Evolutionary conservation across 2,113 vertebrate genomes (phyloP), one percentile per base, ranked within the genome.

Genomic region (Eurystomus gularis): DNA sequence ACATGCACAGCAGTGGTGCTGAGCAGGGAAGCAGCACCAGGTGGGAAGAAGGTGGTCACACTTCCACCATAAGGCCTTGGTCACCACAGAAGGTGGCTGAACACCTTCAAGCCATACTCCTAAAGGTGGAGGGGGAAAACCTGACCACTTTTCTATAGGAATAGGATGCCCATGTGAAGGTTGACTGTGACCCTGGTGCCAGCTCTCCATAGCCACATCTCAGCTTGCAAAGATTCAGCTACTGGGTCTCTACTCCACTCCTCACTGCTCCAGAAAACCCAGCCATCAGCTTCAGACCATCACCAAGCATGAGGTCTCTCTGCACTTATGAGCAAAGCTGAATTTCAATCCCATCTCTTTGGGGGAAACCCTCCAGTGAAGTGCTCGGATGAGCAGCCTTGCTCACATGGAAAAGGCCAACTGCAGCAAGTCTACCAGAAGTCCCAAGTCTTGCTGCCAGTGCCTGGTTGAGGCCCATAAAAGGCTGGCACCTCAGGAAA

Each of bases 1-100:
- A 2, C 5, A 3, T 1, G 1, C 2, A 24, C 15, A 23, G 48
- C 21, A 33, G 61, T 2, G 4, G n/a, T 33, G 62, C 61, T 31
- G 57, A 78, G 49, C 81, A 25, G 37, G 51, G 39, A 13, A 2
- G 13, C 15, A 13, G 80, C 54, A 16, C 33, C 33, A 13, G 26
- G 14, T 4, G 24, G 44, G 57, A n/a, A 11, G 35, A 26, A 71
- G 24, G 31, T 13, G 40, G 13, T 18, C 33, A 58, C 54, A 55
- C 35, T 54, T 16, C 4, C 35, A 25, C 26, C 10, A 0, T 6
- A 13, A n/a, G 31, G 54, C 13, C 21, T 44, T 19, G 29, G 31
- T 31, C 57, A 55, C 31, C 21, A 3, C 2, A 28, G 28, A 35
- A 68, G 23, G 57, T 8, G n/a, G 57, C 35, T 57, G 7, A 62